Base-by-base conservation (phyloP, 2,888 invertebrate genomes). In the Tridacna crocea region DNA sequence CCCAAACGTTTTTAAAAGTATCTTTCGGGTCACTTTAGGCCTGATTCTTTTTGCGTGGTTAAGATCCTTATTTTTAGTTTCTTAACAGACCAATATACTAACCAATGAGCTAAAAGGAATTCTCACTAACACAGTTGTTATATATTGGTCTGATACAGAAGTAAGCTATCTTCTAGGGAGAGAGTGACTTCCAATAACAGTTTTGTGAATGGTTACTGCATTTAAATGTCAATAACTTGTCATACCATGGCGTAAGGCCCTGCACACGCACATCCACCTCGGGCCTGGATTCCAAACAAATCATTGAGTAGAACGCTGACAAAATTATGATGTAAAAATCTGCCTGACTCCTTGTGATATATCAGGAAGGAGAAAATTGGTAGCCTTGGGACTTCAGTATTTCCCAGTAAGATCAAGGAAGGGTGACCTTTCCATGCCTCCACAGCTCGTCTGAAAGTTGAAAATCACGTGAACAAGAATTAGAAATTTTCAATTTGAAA, bases 321-420 rank as follows among this genome's bases (percentile, higher is more conserved):
- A 95, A 97, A 96, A 95, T 98, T 98, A 94, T 98, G 97, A 94
- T 98, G 98, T 1, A 98, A 96, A 93, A 97, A 98, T 19, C 97
- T 90, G 4, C 97, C 97, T 24, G 92, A 91, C 60, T 97, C 95
- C 0, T 97, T 96, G 94, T 98, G 97, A 88, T 97, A 96, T 74
- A 98, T 96, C 95, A 98, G 96, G 91, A 98, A 96, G 10, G 98
- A 98, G 94, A 98, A 97, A 79, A 98, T 96, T 3, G 98, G 97
- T 46, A 98, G 95, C 2, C 95, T 90, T 66, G 97, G 95, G 19
- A 88, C 89, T 15, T 83, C 80, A 1, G 80, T 75, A 79, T 90
- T 92, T n/a, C 98, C 98, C 10, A 98, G 95, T 15, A 98, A 95
- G 75, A 97, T 96, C 87, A 98, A 82, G 36, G 87, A 85, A 10